These are phyloP conservation scores for Spisula solida DNA, from an alignment of 2,888 invertebrate species.

Conservation along the genomic window DNA sequence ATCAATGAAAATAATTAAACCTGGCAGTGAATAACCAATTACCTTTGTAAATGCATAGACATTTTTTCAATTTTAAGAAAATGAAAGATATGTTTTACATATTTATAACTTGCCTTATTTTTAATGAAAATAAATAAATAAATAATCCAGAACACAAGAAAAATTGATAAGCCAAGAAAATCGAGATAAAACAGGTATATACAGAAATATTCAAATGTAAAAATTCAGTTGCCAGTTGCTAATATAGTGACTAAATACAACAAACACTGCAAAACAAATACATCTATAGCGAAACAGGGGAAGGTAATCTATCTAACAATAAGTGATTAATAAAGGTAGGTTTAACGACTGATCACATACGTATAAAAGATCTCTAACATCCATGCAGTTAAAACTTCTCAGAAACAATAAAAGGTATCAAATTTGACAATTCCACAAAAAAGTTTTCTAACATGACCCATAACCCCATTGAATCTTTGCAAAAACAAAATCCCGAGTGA, in stretches of 20 bases:
- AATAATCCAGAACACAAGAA: neutral
- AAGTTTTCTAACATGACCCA: too few relatives aligned
- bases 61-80: neutral
- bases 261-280: slow-evolving; percentile 5
- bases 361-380: too few relatives aligned
- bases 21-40: neutral
- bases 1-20: slow-evolving; percentile 8
- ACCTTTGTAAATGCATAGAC: neutral
- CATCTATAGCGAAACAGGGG: neutral
- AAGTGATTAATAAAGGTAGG: too few relatives aligned
- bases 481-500: too few relatives aligned
- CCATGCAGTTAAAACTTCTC: too few relatives aligned
- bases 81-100: neutral
- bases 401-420: too few relatives aligned
- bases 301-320: too few relatives aligned
- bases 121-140: slow-evolving; percentile 20
- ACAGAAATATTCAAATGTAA: neutral
- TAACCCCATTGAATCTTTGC: too few relatives aligned
- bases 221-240: neutral
- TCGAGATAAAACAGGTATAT: neutral
- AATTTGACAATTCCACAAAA: too few relatives aligned
- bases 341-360: too few relatives aligned
- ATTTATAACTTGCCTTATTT: neutral
- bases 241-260: neutral
- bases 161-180: neutral